Evolutionary conservation across 2,113 vertebrate genomes (phyloP).

Genomic region (Rhinolophus ferrumequinum): DNA sequence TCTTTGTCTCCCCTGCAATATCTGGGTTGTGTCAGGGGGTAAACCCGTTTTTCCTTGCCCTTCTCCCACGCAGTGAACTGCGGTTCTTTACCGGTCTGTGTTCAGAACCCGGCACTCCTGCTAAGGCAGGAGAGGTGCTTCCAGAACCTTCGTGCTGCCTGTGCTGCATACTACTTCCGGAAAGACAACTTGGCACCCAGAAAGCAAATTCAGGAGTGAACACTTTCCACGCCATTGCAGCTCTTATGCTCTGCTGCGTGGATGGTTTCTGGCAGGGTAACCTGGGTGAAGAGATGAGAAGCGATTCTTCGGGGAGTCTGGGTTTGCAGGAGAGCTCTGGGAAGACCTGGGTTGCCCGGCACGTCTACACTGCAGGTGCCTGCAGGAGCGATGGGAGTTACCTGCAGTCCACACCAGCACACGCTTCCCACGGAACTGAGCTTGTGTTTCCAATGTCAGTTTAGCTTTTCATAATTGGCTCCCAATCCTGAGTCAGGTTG

Average conservation of each 20-base stretch:
- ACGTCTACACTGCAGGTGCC: fast-evolving
- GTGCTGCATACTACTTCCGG: neutral
- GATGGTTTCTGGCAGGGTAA: neutral
- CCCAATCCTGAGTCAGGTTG: neutral
- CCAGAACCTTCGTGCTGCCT: neutral
- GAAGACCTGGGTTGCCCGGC: neutral
- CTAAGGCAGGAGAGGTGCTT: neutral
- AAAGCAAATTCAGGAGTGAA: neutral
- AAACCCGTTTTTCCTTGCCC: neutral
- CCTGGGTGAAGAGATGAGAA: neutral
- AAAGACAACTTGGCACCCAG: neutral
- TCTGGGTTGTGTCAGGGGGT: conserved; percentile 26
- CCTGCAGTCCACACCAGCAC: neutral
- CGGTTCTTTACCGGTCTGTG: neutral
- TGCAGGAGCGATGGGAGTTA: neutral
- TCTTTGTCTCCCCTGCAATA: neutral
- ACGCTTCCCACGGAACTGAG: neutral
- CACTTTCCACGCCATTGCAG: neutral
- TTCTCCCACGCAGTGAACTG: neutral
- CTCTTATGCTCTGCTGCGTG: neutral
- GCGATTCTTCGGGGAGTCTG: neutral
- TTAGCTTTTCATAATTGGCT: neutral
- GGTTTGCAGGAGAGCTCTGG: neutral
- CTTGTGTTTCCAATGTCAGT: neutral
- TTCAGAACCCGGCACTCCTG: neutral